A percentile compares a stretch with the other conserved stretches of the same genome.
Conservation (phyloP, 2,797 vertebrate species). For the Onychomys leucogaster region DNA sequence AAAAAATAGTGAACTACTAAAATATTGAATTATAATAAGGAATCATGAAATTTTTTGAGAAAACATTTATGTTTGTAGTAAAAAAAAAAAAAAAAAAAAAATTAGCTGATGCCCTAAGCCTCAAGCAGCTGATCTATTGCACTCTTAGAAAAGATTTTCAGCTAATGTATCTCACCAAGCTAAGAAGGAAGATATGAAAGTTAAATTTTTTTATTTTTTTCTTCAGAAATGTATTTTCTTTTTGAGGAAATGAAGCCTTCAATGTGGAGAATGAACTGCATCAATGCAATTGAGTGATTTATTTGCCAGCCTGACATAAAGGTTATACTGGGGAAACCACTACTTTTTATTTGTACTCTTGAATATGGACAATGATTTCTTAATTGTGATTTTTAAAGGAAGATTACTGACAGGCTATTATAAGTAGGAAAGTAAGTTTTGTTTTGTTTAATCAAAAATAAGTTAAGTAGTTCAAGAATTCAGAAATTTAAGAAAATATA, state of each 20-base stretch:
- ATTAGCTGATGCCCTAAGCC: slow-evolving; percentile 1
- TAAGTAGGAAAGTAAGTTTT: slow-evolving; percentile 43
- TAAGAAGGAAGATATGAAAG: slow-evolving; percentile 56
- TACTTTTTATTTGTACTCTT: slow-evolving; percentile 1
- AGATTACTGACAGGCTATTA: slow-evolving; percentile 62
- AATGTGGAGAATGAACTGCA: background rate
- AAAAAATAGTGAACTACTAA: slow-evolving; percentile 30
- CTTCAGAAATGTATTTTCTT: slow-evolving; percentile 30
- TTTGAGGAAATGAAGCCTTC: slow-evolving; percentile 32
- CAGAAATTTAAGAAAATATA: background rate
- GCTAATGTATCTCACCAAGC: slow-evolving; percentile 43
- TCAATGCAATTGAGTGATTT: background rate
- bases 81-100: slow-evolving; percentile 57
- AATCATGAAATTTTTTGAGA: slow-evolving; percentile 37
- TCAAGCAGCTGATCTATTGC: background rate
- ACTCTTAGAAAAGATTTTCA: slow-evolving; percentile 52
- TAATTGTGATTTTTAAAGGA: slow-evolving; percentile 51
- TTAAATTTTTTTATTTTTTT: background rate
- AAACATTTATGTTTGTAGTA: background rate
- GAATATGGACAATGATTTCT: slow-evolving; percentile 19
- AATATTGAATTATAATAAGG: background rate
- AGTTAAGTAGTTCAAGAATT: background rate
- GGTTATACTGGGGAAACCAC: slow-evolving; percentile 15
- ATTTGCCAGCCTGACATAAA: background rate
- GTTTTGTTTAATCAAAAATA: background rate